Base-by-base conservation (phyloP, 2,797 vertebrate species). In the Tadarida brasiliensis region DNA sequence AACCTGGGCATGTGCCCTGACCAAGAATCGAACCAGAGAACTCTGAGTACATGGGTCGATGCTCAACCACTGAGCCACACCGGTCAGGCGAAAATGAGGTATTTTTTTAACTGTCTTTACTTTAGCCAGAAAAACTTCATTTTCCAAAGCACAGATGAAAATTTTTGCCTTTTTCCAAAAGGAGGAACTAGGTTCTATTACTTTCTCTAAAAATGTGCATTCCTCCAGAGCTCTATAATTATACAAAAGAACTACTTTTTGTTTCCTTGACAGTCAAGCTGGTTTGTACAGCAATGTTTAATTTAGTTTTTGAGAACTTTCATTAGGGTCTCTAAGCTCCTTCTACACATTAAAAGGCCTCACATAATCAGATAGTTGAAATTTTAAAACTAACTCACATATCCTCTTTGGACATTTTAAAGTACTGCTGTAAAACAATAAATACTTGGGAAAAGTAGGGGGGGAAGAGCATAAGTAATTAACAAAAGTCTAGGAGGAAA, bases 71-170 rank as follows among this genome's bases (percentile, higher is more conserved):
- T 44, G 39, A 44, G 39, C 39, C 39, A 44, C 39, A 44, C 7
- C 39, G 39, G 39, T 7, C 39, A 44, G 39, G 39, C 39, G 57
- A 57, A 59, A 90, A 35, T 4, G 54, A 86, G 6, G 4, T 49
- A 65, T 57, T 96, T 95, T 56, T 5, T 15, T 74, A 86, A 91
- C 47, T 39, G 28, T 61, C 56, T 95, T 81, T 94, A 91, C 61
- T 94, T 91, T 54, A 88, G 39, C 30, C 28, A 91, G 70, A 76
- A 91, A 92, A 87, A 56, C 71, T 71, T 68, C 61, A 67, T n/a
- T 15, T 90, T 87, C 89, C 88, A 92, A 95, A 95, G 88, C 61
- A 81, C 35, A 96, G 63, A 86, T 73, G 59, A 73, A 73, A 94
- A 90, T 12, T 68, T 67, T 16, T 90, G 85, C 71, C 67, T 96